Conservation (phyloP, 2,113 vertebrate species). For the Nipponia nippon region DNA sequence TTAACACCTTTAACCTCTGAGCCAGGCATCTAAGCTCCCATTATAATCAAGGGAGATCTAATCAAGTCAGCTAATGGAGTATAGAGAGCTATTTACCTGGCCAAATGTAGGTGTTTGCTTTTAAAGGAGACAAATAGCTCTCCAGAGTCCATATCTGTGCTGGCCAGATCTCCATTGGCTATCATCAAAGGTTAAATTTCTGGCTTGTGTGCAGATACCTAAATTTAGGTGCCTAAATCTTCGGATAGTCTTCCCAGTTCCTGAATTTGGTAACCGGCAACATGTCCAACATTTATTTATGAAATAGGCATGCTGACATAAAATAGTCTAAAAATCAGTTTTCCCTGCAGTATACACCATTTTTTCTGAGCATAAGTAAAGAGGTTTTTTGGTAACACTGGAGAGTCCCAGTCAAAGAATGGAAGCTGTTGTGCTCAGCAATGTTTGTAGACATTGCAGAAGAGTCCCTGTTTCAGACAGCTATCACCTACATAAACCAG, state of each 20-base stretch:
- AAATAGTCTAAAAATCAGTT: background rate
- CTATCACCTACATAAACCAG: background rate
- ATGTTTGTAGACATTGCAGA: background rate
- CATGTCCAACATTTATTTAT: background rate
- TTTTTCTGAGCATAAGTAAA: background rate
- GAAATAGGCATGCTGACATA: background rate
- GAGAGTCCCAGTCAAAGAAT: background rate
- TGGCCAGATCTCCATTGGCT: background rate
- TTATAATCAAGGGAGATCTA: background rate
- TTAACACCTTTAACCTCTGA: background rate
- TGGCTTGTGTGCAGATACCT: background rate
- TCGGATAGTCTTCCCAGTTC: background rate
- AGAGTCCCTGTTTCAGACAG: background rate
- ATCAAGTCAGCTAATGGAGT: background rate
- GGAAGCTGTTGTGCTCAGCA: background rate
- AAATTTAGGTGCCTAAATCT: background rate
- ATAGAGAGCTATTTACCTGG: background rate
- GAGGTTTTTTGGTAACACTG: accelerated
- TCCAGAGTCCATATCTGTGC: background rate
- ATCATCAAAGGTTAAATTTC: background rate
- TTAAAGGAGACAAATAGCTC: background rate
- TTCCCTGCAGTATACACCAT: background rate
- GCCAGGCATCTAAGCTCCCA: background rate
- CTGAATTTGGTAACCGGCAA: background rate
- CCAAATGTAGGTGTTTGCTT: background rate